Percentiles rank a stretch among this genome's conserved stretches.
phyloP scores from a whole-genome alignment of 2,113 vertebrate genomes.

The Amphilophus citrinellus region DNA sequence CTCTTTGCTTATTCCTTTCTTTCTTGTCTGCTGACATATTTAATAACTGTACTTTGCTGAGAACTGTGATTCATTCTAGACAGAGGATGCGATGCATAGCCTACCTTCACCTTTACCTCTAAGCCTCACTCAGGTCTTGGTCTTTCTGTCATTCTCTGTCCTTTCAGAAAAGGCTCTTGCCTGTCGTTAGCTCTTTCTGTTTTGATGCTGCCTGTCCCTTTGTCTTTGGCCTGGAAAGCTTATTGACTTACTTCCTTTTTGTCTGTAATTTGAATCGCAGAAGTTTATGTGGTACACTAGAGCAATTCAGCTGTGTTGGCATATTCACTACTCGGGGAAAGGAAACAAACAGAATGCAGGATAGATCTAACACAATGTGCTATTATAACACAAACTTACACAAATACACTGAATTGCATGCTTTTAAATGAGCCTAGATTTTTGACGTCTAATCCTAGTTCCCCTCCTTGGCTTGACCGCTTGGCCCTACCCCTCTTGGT shows the following conservation, averaged over 20 bases:
- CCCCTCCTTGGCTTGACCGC: not conserved
- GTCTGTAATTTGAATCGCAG: not conserved
- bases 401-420: not conserved
- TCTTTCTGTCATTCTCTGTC: slow-evolving; percentile 18
- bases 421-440: not conserved
- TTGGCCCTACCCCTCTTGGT: not conserved
- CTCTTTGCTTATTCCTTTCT: slow-evolving; percentile 7
- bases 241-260: slow-evolving; percentile 33
- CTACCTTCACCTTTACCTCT: slow-evolving; percentile 43
- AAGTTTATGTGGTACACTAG: not conserved
- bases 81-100: slow-evolving; percentile 64
- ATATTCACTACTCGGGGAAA: not conserved
- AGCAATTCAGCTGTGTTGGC: not conserved
- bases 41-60: slow-evolving; percentile 73
- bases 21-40: slow-evolving; percentile 70
- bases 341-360: not conserved
- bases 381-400: not conserved
- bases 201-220: slow-evolving; percentile 5
- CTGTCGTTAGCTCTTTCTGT: slow-evolving; percentile 39
- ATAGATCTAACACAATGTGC: not conserved
- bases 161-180: slow-evolving; percentile 3
- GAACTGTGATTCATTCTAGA: slow-evolving; percentile 77
- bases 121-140: not conserved
- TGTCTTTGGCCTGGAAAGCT: slow-evolving; percentile 40
- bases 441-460: not conserved